Evolutionary conservation across 2,113 vertebrate genomes (phyloP), one percentile per base, ranked within the genome.

Genomic region (Heloderma charlesbogerti): DNA sequence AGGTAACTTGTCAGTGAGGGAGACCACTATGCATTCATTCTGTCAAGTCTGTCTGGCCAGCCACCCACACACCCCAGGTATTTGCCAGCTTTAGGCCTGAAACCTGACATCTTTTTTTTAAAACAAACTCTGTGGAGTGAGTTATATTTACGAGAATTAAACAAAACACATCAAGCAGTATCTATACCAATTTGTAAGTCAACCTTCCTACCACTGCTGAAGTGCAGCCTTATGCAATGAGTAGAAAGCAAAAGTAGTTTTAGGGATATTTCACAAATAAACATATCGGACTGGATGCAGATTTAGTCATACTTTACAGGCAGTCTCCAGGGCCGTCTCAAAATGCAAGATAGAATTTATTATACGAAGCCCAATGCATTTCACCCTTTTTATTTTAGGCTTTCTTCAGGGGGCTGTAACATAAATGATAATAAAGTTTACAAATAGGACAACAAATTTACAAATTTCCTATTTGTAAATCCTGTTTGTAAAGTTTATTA

Each of bases 121-220:
- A 80, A 27, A 80, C 2, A 51, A 31, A 31, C 78, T 51, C 27
- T 80, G 25, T 15, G 12, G 40, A 40, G 45, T 48, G 27, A 51
- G 48, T 51, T 51, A 8, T 51, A 51, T 51, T 51, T 51, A 51
- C 48, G 3, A 51, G 48, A 51, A 51, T 8, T 67, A 29, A 67
- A 67, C 57, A 60, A 13, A 60, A 13, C 8, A 15, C 57, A 13
- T 3, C 22, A 67, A 67, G 66, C 66, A 27, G 27, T 29, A 27
- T 29, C 66, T 10, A 67, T 29, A 67, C 20, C 22, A 25, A 66
- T 66, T 13, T 74, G 71, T 83, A 15, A 22, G 4, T 6, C 57
- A 63, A 84, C 63, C 51, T 93, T n/a, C 31, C 86, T 82, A 88
- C 0, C 27, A 5, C 89, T 29, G 94, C 93, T 87, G 63, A 90